Evolutionary conservation across 2,113 vertebrate genomes (phyloP).

Genomic region (Genyomyrus donnyi): DNA sequence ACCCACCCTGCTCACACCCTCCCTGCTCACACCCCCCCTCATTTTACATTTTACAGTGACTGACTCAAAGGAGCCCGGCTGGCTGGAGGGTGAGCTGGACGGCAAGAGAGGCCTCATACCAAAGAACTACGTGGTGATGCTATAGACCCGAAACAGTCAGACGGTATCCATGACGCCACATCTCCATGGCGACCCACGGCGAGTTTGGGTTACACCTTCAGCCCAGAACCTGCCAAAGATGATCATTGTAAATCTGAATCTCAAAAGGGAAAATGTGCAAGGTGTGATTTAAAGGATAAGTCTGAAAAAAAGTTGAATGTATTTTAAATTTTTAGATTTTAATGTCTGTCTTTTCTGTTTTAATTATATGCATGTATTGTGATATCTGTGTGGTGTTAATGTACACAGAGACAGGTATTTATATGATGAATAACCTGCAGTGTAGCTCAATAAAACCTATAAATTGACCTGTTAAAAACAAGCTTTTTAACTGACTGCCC

Average conservation of each 20-base stretch:
- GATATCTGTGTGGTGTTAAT: background rate
- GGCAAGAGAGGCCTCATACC: constrained; percentile 94
- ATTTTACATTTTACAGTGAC: constrained; percentile 47
- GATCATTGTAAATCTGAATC: constrained; percentile 35
- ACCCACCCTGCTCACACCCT: constrained; percentile 22
- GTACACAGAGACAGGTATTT: background rate
- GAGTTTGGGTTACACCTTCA: background rate
- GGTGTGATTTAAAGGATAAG: background rate
- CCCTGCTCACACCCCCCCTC: background rate
- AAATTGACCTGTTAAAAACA: background rate
- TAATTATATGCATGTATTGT: background rate
- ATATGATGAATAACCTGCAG: background rate
- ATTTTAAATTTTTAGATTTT: background rate
- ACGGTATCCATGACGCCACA: constrained; percentile 72
- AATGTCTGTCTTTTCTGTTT: constrained; percentile 1
- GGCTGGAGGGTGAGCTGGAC: constrained; percentile 91
- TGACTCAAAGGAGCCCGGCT: constrained; percentile 84
- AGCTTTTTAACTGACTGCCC: background rate
- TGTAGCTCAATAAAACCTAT: background rate
- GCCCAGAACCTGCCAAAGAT: background rate
- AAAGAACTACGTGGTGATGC: constrained; percentile 90
- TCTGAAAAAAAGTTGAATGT: no score
- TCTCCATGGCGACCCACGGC: background rate
- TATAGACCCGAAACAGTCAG: constrained; percentile 64
- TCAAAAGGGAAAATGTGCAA: background rate